Base-by-base conservation (phyloP, 2,113 vertebrate species). In the Corapipo altera region DNA sequence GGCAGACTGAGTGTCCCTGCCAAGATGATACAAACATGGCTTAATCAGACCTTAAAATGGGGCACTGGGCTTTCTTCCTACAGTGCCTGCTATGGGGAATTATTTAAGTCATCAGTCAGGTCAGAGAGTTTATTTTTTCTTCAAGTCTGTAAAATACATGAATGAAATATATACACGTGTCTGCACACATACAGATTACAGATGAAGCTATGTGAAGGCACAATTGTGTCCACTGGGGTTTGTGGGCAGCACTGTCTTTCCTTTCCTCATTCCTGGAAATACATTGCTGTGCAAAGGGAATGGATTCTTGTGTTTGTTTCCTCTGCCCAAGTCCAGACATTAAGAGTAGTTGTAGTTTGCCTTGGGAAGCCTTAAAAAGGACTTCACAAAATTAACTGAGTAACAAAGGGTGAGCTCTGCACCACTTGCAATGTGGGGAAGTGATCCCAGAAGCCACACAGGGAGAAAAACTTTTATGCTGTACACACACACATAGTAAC, bases 1-100 rank as follows among this genome's bases (percentile, higher is more conserved):
- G 59, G 35, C 22, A 93, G 41, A 24, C 13, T 0, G 0, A 74
- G 35, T 0, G 0, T 62, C 20, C 81, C 20, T 0, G 0, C 37
- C 6, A 2, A 79, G 39, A 65, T 2, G 2, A 43, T 32, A 48
- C 4, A 64, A 67, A 12, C 59, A 26, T 1, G 1, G 37, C 30
- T 48, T 73, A 84, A 52, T 93, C 44, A 57, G 52, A 51, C 30
- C 37, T 89, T 59, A 67, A 87, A 95, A 87, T 64, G 33, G 21
- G 35, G 5, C 80, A 65, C 52, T 59, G 62, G 64, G 48, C 51
- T 84, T 71, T 87, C 18, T 57, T n/a, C 52, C 30, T 79, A 54
- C 58, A 84, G 62, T 1, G 5, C 55, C 46, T 51, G 75, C 64
- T 49, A 7, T 2, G 5, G 33, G 58, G 39, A 84, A 54, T 74